Evolutionary conservation across 2,797 vertebrate genomes (phyloP), one percentile per base, ranked within the genome.

Genomic region (Muscicapa comitata): DNA sequence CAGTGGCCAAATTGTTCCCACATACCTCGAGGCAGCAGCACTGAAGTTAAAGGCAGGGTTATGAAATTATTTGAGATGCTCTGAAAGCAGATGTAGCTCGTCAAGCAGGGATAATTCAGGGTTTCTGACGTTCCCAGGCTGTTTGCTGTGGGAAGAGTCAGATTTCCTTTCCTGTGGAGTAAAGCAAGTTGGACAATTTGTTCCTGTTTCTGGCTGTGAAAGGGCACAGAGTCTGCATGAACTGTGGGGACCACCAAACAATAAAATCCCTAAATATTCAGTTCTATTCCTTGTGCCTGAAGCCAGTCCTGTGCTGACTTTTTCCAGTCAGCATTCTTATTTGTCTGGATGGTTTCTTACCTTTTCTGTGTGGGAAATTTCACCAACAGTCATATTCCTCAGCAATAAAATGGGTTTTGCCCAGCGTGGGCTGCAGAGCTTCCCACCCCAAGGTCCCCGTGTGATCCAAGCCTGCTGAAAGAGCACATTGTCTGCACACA

Each of bases 11-110:
- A 25, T 40, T 54, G 74, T 50, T 84, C 45, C 74, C 67, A 38
- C 0, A 0, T 33, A 38, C 24, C 10, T 45, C 0, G 0, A 47
- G 3, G 6, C 31, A 28, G 65, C 48, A n/a, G 28, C 11, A 58
- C 6, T 0, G 1, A 9, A 25, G 75, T 45, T 62, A 67, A 92
- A 71, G 45, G 45, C 70, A 1, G 40, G 47, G 42, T 61, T 86
- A 20, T 40, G 61, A 79, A 38, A 66, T 53, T 0, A 42, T 35
- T 7, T 28, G 71, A 79, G 81, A 35, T 33, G 48, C 68, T 91
- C 72, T 57, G 71, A 40, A 85, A 87, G 72, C 86, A 88, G 90
- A 92, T 63, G 82, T 16, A 55, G 81, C 47, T 95, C 5, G 0
- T 92, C 79, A 73, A 88, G 68, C 15, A 91, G 73, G 50, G 72